Conservation (phyloP, 2,113 vertebrate species). For the Vidua macroura region DNA sequence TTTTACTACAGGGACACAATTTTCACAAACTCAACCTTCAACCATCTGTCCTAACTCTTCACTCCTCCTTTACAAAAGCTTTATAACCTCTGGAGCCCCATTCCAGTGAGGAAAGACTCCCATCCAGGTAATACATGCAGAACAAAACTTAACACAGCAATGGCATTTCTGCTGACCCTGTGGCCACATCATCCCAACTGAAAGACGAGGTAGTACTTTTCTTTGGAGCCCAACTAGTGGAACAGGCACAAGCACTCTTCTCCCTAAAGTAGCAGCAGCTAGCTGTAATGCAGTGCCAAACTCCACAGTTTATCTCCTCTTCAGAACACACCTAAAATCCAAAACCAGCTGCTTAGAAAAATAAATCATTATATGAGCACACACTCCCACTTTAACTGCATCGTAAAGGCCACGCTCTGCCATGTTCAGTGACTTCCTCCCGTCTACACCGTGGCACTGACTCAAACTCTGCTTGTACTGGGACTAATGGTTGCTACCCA, state of each 20-base stretch:
- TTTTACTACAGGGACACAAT: neutral
- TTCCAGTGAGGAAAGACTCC: neutral
- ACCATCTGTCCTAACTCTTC: neutral
- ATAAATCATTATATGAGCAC: neutral
- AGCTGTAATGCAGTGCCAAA: neutral
- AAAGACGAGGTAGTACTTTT: constrained; percentile 59
- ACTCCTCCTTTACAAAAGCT: neutral
- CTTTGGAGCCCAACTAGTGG: constrained; percentile 29
- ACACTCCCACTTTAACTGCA: neutral
- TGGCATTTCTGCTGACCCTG: neutral
- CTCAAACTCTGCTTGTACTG: neutral
- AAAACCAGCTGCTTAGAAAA: neutral
- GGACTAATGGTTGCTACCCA: neutral
- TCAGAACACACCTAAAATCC: neutral
- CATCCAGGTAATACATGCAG: neutral
- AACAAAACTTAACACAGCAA: neutral
- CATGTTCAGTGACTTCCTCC: neutral
- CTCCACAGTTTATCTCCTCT: neutral
- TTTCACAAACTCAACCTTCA: neutral
- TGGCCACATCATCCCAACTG: neutral
- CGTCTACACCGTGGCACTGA: neutral
- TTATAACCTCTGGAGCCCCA: neutral
- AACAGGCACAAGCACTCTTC: neutral
- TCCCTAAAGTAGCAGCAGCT: neutral
- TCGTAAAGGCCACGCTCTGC: neutral